phyloP scores from a whole-genome alignment of 2,797 vertebrate species.

The Geotrypetes seraphini region DNA sequence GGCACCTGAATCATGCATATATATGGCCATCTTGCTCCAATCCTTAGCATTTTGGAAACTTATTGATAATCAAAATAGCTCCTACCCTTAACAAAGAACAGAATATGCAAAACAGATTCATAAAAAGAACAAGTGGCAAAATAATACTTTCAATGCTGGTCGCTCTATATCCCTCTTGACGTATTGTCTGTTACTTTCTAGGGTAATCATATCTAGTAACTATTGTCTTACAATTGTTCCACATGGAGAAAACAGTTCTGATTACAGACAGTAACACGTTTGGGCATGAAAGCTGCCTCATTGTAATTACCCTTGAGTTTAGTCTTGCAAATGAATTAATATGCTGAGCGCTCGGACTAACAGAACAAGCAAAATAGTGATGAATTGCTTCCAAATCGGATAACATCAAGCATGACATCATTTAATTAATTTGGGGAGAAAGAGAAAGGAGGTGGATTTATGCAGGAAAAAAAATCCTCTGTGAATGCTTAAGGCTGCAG shows the following conservation, averaged over 20 bases:
- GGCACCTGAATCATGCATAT: no score
- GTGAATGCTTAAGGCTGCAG: background rate
- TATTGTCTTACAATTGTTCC: conserved; percentile 60
- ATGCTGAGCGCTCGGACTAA: conserved; percentile 52
- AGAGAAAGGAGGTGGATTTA: conserved; percentile 8
- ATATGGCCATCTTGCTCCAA: no score
- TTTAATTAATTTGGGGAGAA: conserved; percentile 74
- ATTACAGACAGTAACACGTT: conserved; percentile 61
- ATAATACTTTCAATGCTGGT: conserved; percentile 35
- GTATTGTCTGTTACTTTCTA: conserved; percentile 34
- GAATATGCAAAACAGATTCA: background rate
- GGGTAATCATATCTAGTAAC: conserved; percentile 46
- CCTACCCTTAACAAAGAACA: background rate
- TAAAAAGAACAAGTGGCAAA: conserved; percentile 4
- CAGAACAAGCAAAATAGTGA: conserved; percentile 65
- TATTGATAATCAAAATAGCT: no score
- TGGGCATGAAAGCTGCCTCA: conserved; percentile 50
- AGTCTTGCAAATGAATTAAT: conserved; percentile 66
- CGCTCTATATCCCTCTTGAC: conserved; percentile 39
- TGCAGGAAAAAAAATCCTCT: conserved; percentile 20
- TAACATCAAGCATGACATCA: conserved; percentile 75
- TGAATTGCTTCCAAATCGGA: conserved; percentile 80
- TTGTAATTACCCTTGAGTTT: conserved; percentile 66
- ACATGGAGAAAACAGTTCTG: conserved; percentile 54
- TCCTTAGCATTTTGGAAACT: no score